Evolutionary conservation across 2,888 invertebrate genomes (phyloP), one percentile per base, ranked within the genome.

Genomic region (Polydrusus tereticollis): DNA sequence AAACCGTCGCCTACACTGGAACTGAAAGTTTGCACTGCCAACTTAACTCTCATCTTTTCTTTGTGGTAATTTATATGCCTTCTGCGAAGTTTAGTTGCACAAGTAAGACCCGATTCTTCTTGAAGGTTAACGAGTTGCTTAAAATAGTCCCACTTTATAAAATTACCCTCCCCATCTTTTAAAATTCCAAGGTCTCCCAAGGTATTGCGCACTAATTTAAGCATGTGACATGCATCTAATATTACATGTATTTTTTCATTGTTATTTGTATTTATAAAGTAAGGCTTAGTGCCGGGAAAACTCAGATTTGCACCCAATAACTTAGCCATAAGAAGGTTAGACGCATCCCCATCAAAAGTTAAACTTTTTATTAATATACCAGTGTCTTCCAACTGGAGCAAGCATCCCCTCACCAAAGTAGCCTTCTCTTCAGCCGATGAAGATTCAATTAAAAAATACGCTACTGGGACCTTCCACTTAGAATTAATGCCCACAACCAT

Each of bases 71-170:
- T 60, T 6, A 73, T 29, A 33, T 71, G 65, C n/a, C 63, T 18
- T 7, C 8, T 23, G 1, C 65, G 23, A 20, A 73, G 16, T 60
- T 23, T 72, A 26, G 52, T 70, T 36, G 63, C 69, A 18, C 52
- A 52, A 50, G 16, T 59, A 59, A 38, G 66, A 38, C 65, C 65
- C n/a, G n/a, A n/a, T n/a, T n/a, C n/a, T n/a, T n/a, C n/a, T n/a
- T n/a, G n/a, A n/a, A n/a, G n/a, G n/a, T n/a, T n/a, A n/a, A n/a
- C n/a, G n/a, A n/a, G 57, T 62, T 75, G 38, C 36, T 69, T 57
- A 50, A 77, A 67, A 62, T 60, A 74, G 12, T 62, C 55, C 76
- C 76, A 62, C 5, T 50, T 33, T 75, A 62, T 43, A 74, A 75
- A n/a, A 72, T 52, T 73, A 75, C 74, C 52, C 7, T 62, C 23